These are phyloP conservation scores for Hirtodrosophila confusa DNA, from an alignment of 2,888 invertebrate species.

Conservation along the genomic window DNA sequence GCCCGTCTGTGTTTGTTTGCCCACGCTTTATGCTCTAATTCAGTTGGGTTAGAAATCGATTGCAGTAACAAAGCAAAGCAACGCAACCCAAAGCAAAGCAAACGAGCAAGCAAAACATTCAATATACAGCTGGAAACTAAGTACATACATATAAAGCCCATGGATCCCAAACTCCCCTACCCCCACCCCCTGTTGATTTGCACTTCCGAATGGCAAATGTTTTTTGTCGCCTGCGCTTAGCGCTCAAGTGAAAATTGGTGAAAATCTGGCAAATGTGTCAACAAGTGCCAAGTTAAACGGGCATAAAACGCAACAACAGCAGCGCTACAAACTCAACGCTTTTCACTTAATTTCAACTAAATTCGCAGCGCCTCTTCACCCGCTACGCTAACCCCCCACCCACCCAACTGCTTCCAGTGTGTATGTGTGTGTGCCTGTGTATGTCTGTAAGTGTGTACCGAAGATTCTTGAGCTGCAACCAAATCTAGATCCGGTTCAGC, in stretches of 20 bases:
- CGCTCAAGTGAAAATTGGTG: conserved; percentile 73
- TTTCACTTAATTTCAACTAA: conserved; percentile 71
- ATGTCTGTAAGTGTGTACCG: conserved; percentile 29
- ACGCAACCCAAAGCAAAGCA: conserved; percentile 33
- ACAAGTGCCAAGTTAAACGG: conserved; percentile 61
- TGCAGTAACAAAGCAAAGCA: conserved; percentile 56
- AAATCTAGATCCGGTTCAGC: conserved; percentile 79
- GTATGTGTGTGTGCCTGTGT: neutral
- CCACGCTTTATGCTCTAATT: conserved; percentile 78
- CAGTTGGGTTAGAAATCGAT: conserved; percentile 76
- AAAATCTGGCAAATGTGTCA: conserved; percentile 75
- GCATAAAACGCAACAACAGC: conserved; percentile 38
- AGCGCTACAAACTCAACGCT: conserved; percentile 43
- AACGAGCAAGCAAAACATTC: conserved; percentile 55
- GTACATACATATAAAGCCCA: conserved; percentile 31
- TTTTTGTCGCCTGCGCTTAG: conserved; percentile 48
- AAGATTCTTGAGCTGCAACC: conserved; percentile 77
- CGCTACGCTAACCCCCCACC: conserved; percentile 17
- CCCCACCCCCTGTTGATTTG: conserved; percentile 1
- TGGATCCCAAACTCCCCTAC: conserved; percentile 1
- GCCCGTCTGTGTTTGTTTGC: conserved; percentile 54
- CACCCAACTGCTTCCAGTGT: conserved; percentile 17
- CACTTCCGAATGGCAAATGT: conserved; percentile 35
- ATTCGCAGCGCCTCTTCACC: conserved; percentile 42
- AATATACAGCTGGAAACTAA: conserved; percentile 51